Evolutionary conservation across 1,140 invertebrate genomes (phyloP), one percentile per base, ranked within the genome.

Genomic region (Caenorhabditis briggsae): DNA sequence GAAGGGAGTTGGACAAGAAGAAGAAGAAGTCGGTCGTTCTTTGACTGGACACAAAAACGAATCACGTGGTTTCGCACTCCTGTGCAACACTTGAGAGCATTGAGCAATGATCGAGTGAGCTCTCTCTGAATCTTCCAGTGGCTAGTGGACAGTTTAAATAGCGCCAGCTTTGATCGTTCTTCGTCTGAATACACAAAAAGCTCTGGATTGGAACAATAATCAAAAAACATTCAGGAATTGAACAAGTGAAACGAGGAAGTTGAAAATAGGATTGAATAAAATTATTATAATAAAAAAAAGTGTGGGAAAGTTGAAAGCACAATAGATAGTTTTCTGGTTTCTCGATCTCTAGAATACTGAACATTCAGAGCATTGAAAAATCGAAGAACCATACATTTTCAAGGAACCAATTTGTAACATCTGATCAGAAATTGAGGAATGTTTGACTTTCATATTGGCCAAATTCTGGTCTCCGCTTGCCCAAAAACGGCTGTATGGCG

Each of bases 41-140:
- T 70, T 70, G 64, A 70, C 33, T 61, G 64, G 64, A 70, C 33
- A 70, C 64, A 70, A 46, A 18, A 43, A 70, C 33, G 41, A 70
- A 43, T 70, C 64, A 70, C 64, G 64, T 46, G 64, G 64, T 23
- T 70, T 33, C 64, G 33, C 33, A 33, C 18, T 46, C 18, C 18
- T n/a, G n/a, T 70, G 64, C 64, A 70, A 70, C 64, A 70, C 64
- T 70, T 70, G 64, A 70, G 41, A 43, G 64, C 33, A 70, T 43
- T 43, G 64, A 61, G 18, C n/a, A n/a, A 58, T 53, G 50, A 53
- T 33, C 33, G 20, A 25, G 18, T 43, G 41, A 46, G 18, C 16
- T 33, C 64, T 70, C 64, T 70, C 43, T 70, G 64, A 70, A n/a
- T 23, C 9, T 59, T 59, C n/a, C 12, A 53, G 50, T 61, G 58